Evolutionary conservation across 2,113 vertebrate species (phyloP).

Genomic region (Porphyrio hochstetteri): DNA sequence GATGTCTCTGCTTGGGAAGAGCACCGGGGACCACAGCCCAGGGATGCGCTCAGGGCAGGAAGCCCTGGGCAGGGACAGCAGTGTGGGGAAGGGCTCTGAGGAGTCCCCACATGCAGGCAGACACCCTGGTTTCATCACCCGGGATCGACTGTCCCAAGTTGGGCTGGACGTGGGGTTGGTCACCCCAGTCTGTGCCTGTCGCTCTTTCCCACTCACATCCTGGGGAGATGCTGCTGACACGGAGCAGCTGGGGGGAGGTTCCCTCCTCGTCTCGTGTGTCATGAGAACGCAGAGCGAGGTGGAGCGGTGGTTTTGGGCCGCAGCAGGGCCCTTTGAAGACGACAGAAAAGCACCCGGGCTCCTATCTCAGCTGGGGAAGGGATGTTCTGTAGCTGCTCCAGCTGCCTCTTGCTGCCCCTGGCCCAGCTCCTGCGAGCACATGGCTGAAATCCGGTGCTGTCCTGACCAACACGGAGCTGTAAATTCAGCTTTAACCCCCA

Average conservation of each 20-base stretch:
- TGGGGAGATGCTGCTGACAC: not conserved
- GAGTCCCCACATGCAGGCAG: not conserved
- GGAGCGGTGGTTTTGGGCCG: not conserved
- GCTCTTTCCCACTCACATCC: not conserved
- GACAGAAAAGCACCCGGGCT: not conserved
- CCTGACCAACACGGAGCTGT: not conserved
- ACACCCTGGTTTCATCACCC: rapidly evolving
- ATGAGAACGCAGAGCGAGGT: not conserved
- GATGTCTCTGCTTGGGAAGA: not conserved
- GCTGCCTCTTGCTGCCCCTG: constrained; percentile 4
- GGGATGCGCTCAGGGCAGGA: not conserved
- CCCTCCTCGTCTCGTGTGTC: not conserved
- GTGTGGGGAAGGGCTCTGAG: not conserved
- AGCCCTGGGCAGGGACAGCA: not conserved
- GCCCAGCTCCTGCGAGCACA: not conserved
- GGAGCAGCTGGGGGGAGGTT: not conserved
- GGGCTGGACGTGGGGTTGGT: rapidly evolving
- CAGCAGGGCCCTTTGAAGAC: not conserved
- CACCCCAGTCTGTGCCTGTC: rapidly evolving
- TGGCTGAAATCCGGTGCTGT: not conserved
- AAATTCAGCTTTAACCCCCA: not conserved
- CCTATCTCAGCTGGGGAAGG: not conserved
- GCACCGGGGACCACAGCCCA: rapidly evolving
- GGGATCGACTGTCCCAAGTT: rapidly evolving
- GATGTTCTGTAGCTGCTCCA: not conserved